These are phyloP conservation scores for Aurelia sp. DNA, from an alignment of 30 jellyfish, hydroid and myxozoan species.

Conservation along the genomic window DNA sequence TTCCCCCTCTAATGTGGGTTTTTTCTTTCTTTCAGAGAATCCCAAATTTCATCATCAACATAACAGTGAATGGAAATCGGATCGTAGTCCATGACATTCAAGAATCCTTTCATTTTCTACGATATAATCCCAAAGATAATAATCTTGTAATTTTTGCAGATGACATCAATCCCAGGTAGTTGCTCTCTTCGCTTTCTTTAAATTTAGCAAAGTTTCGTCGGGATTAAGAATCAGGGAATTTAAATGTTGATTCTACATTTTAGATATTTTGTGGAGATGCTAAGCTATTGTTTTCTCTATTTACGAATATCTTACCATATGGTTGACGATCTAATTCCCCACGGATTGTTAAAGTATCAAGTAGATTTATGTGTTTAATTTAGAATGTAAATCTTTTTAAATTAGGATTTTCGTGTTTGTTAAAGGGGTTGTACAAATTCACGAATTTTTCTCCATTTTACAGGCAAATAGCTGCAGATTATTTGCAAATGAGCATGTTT, in stretches of 20 bases:
- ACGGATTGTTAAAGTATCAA: no score
- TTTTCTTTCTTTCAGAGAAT: slow-evolving; percentile 52
- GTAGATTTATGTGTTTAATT: no score
- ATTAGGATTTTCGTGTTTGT: no score
- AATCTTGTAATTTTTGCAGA: slow-evolving; percentile 95
- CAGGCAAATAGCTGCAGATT: no score
- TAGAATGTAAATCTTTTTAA: no score
- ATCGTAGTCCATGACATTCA: slow-evolving; percentile 95
- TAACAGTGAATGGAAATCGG: slow-evolving; percentile 83
- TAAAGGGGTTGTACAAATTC: no score
- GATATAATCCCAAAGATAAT: slow-evolving; percentile 93
- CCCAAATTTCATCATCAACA: slow-evolving; percentile 80
- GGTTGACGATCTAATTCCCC: no score
- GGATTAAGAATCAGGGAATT: background rate
- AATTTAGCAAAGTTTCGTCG: background rate
- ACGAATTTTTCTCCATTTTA: no score
- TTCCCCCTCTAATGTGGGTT: background rate
- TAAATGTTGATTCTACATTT: background rate
- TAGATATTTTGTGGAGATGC: no score
- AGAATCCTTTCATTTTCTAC: slow-evolving; percentile 96
- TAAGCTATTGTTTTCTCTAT: no score
- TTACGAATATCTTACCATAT: no score
- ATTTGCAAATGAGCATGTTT: no score
- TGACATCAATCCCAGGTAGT: slow-evolving; percentile 88
- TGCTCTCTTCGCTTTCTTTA: background rate